Base-by-base conservation (phyloP, 2,113 vertebrate species). In the Labrus mixtus region DNA sequence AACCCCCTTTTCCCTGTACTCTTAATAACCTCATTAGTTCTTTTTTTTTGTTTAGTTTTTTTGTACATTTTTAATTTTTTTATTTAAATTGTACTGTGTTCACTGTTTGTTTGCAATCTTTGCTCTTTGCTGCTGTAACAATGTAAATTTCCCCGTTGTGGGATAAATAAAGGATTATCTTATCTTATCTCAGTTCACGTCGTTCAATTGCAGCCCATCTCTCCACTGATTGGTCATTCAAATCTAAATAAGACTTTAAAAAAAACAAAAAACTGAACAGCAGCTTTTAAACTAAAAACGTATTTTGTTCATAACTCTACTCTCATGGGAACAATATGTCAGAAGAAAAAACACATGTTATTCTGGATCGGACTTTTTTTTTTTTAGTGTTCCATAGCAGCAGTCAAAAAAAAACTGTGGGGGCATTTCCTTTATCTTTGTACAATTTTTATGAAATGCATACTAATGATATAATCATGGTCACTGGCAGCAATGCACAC, bases 361-460 rank as follows among this genome's bases (percentile, higher is more conserved):
- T 58, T 62, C 48, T 57, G 57, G 39, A 29, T 70, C 10, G 2
- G 15, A 60, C 73, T 45, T n/a, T 29, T 75, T 73, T 75, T 73
- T 74, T 87, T 68, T 33, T 55, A 82, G 87, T 76, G 62, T 75
- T 82, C 68, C 65, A 79, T 61, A 73, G 79, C 81, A 64, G 68
- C 25, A 72, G 70, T 84, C 69, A 90, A 75, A 87, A 90, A 75
- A 87, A 89, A 81, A 83, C 73, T 86, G 22, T 25, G 64, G 66
- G 66, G 74, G 64, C 83, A 86, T 71, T 78, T 66, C 82, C 67
- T 86, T 87, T 76, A 76, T 73, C 84, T 86, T 87, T 81, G 77
- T 88, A 90, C 83, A 91, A 68, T 76, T 84, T 84, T 87, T 90
- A 86, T 73, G 82, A 92, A 93, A 93, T 91, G 90, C 91, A 93